These are phyloP conservation scores for Hippopotamus amphibius DNA, from an alignment of 2,113 vertebrate genomes.

Conservation along the genomic window DNA sequence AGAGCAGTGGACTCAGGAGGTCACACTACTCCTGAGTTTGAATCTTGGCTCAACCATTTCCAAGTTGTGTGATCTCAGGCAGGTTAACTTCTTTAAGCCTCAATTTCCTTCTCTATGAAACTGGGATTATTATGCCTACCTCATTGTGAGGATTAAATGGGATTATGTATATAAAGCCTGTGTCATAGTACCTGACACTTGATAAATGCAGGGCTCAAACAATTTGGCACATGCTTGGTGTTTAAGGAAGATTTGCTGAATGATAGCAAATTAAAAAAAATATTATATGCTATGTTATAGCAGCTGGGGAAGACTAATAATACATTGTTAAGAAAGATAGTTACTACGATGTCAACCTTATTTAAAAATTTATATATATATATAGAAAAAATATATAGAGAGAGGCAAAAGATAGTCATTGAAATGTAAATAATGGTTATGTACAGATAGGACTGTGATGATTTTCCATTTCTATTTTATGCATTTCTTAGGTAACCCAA, in stretches of 20 bases:
- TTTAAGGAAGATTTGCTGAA: background rate
- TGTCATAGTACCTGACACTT: background rate
- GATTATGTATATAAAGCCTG: background rate
- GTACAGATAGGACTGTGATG: background rate
- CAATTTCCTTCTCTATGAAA: background rate
- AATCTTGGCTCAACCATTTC: background rate
- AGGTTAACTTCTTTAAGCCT: background rate
- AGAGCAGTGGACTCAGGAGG: background rate
- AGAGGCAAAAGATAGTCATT: background rate
- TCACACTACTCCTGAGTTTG: background rate
- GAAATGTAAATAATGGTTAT: slow-evolving; percentile 5
- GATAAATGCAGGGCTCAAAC: background rate
- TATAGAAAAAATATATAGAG: background rate
- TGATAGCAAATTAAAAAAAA: background rate
- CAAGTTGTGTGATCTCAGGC: background rate
- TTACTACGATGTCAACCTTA: background rate
- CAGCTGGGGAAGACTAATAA: background rate
- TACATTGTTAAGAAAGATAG: background rate
- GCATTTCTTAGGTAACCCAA: background rate
- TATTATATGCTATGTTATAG: background rate
- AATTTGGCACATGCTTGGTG: background rate
- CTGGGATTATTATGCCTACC: background rate
- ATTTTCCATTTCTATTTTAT: slow-evolving; percentile 43
- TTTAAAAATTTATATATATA: background rate
- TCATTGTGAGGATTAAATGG: background rate